Conservation (phyloP, 2,797 vertebrate genomes). For the Macrochelys suwanniensis region DNA sequence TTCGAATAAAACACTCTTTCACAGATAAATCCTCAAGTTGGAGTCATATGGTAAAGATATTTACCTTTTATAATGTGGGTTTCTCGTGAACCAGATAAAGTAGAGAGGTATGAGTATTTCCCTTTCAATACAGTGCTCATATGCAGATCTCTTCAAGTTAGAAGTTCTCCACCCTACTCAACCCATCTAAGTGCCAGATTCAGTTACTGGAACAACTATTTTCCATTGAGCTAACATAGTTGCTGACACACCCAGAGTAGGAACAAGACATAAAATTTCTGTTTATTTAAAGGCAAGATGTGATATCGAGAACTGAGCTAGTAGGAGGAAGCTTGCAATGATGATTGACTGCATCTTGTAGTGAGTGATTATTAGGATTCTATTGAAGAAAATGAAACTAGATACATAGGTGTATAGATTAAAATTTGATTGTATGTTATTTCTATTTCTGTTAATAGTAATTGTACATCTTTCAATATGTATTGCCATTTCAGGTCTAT, state of each 20-base stretch:
- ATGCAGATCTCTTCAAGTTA: not conserved
- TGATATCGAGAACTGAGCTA: not conserved
- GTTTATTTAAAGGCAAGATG: slow-evolving; percentile 30
- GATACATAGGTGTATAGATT: not conserved
- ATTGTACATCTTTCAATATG: not conserved
- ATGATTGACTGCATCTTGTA: not conserved
- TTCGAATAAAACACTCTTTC: not conserved
- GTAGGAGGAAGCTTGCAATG: not conserved
- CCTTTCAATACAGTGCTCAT: slow-evolving; percentile 8
- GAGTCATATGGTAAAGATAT: not conserved
- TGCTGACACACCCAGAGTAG: slow-evolving; percentile 44
- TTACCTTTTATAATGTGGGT: not conserved
- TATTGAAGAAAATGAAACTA: not conserved
- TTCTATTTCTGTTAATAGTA: not conserved
- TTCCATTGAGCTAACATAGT: slow-evolving; percentile 40
- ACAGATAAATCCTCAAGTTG: not conserved
- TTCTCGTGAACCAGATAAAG: not conserved
- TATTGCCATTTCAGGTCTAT: not conserved
- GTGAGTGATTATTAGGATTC: not conserved
- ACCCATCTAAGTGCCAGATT: slow-evolving; percentile 1
- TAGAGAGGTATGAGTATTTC: not conserved
- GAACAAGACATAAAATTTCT: slow-evolving; percentile 49
- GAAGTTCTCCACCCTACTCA: no score
- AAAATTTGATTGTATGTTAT: not conserved
- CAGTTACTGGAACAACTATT: slow-evolving; percentile 62